phyloP scores from a whole-genome alignment of 37 sponge, comb jelly and placozoan species.

The Mnemiopsis leidyi region DNA sequence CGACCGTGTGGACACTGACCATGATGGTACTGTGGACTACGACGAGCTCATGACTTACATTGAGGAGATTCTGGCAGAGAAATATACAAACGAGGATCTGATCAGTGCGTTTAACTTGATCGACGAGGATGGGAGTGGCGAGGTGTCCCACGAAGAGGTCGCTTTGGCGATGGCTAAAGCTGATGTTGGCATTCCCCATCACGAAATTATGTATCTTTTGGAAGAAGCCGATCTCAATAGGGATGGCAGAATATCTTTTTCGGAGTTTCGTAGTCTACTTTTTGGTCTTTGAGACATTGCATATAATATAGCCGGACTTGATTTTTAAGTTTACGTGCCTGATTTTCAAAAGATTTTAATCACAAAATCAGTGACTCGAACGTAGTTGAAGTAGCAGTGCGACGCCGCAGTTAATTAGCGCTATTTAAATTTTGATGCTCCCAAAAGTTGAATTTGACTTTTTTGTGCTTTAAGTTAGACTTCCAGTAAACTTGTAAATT shows the following conservation, averaged over 20 bases:
- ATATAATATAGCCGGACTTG: too few species aligned
- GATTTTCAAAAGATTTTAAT: too few species aligned
- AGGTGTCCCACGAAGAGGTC: not conserved
- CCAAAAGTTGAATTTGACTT: too few species aligned
- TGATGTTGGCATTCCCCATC: conserved; percentile 11
- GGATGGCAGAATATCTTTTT: conserved; percentile 3
- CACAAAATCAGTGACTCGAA: too few species aligned
- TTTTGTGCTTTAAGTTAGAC: too few species aligned
- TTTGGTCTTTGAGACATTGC: not conserved
- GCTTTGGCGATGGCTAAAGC: not conserved
- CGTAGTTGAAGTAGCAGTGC: too few species aligned
- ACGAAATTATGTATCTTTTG: conserved; percentile 3
- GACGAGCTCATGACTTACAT: conserved; percentile 63
- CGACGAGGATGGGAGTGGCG: conserved; percentile 42
- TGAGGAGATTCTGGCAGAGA: conserved; percentile 40
- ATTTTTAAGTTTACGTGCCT: too few species aligned
- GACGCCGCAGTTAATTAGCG: too few species aligned
- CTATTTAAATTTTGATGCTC: too few species aligned
- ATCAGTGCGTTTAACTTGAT: conserved; percentile 39
- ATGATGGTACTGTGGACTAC: conserved; percentile 51
- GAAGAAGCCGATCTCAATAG: conserved; percentile 41
- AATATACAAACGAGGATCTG: not conserved
- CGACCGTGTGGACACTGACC: not conserved
- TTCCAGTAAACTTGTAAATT: too few species aligned
- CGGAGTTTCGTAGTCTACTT: conserved; percentile 10